Conservation (phyloP, 2,797 vertebrate species). For the Chromis chromis region DNA sequence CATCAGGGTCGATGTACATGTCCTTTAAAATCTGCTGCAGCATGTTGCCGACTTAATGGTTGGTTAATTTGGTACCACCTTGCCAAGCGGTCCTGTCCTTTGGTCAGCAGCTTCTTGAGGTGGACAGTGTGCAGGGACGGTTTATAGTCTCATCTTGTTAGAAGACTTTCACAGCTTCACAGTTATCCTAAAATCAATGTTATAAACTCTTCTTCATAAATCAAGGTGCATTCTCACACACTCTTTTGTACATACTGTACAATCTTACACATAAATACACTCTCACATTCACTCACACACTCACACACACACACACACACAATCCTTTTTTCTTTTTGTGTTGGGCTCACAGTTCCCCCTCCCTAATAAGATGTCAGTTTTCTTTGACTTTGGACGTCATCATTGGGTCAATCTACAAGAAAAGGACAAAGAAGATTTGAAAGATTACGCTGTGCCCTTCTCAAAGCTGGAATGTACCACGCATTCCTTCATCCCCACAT, state of each 20-base stretch:
- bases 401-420: conserved; percentile 48
- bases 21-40: conserved; percentile 86
- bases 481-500: background rate
- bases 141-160: conserved; percentile 65
- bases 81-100: conserved; percentile 38
- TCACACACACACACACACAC: conserved; percentile 37
- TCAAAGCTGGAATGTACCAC: background rate
- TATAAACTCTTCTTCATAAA: conserved; percentile 19
- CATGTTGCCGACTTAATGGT: conserved; percentile 56
- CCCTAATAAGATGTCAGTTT: conserved; percentile 51
- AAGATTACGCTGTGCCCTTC: background rate
- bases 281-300: conserved; percentile 10
- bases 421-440: conserved; percentile 29
- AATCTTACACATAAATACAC: background rate
- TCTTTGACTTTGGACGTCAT: conserved; percentile 57
- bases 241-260: conserved; percentile 38
- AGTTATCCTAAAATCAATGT: conserved; percentile 11
- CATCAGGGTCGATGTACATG: conserved; percentile 88
- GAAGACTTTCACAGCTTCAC: conserved; percentile 14
- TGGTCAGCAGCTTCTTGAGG: conserved; percentile 51
- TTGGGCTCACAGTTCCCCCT: conserved; percentile 35
- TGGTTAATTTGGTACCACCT: conserved; percentile 20
- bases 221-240: conserved; percentile 16
- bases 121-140: conserved; percentile 1
- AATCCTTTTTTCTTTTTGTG: conserved; percentile 52